Conservation (phyloP, 2,113 vertebrate species). For the Rhinolophus sinicus region DNA sequence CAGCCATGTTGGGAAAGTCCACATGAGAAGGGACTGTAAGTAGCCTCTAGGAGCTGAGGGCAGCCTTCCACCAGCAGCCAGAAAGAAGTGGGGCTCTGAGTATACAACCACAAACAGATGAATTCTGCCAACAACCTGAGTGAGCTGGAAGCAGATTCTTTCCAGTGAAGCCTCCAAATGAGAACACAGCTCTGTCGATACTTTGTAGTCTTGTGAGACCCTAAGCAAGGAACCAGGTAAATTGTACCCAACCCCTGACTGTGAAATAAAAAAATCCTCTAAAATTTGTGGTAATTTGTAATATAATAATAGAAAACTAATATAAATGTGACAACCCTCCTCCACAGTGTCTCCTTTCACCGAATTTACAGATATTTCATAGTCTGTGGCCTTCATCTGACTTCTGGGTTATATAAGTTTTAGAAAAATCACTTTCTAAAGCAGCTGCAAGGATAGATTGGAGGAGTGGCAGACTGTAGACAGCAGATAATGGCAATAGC, state of each 20-base stretch:
- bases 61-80: background rate
- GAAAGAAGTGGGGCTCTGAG: background rate
- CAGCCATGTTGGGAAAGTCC: background rate
- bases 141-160: background rate
- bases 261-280: background rate
- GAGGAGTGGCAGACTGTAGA: background rate
- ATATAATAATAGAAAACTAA: background rate
- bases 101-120: background rate
- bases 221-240: background rate
- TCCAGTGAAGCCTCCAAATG: background rate
- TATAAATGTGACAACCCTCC: background rate
- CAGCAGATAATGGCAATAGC: background rate
- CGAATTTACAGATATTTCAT: background rate
- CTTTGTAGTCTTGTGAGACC: background rate
- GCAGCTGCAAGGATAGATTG: background rate
- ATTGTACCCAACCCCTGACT: background rate
- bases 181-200: background rate
- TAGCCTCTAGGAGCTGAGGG: background rate
- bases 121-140: background rate
- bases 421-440: constrained; percentile 40
- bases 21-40: background rate
- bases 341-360: background rate
- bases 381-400: background rate
- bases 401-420: background rate
- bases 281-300: background rate